Evolutionary conservation across 2,797 vertebrate genomes (phyloP), one percentile per base, ranked within the genome.

Genomic region (Petrocephalus sullivani): DNA sequence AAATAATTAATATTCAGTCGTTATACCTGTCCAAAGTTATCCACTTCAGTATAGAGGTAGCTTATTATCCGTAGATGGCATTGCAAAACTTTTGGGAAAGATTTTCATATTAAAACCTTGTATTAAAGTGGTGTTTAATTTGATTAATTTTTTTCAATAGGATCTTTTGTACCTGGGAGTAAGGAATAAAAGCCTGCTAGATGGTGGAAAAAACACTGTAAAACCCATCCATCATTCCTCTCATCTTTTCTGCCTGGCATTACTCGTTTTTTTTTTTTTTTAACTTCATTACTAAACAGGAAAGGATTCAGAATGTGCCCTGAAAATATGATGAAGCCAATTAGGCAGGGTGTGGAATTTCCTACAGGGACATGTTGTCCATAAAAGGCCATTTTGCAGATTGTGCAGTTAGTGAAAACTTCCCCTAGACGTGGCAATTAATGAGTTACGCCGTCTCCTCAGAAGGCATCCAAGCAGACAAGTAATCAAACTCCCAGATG

Each of bases 21-120:
- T 93, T 89, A 89, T 92, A 91, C 83, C 89, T 91, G 90, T 93
- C 90, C 91, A 89, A 92, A 87, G 90, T 93, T 94, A 93, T 93
- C 89, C 89, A 82, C 83, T 83, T 88, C 90, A 88, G 89, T 28
- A 90, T 90, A 89, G 91, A 19, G 41, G 28, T 23, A 41, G 28
- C 21, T 88, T 83, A 82, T 82, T 49, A 41, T 64, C 51, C 0
- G 81, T 0, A n/a, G 33, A 5, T 54, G 46, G 53, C 86, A 75
- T 81, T 89, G 14, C 87, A 82, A 2, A 83, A 51, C 85, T 84
- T 7, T 12, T 60, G 64, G 61, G 2, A 88, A 88, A 89, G 89
- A 89, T 89, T 91, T 60, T 88, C 28, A 84, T 84, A 75, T 89
- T 53, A 85, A 85, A 81, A 90, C 78, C 60, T 88, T 88, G 90